These are phyloP conservation scores for Tipula vernalis DNA, from an alignment of 2,888 invertebrate genomes.

Conservation along the genomic window DNA sequence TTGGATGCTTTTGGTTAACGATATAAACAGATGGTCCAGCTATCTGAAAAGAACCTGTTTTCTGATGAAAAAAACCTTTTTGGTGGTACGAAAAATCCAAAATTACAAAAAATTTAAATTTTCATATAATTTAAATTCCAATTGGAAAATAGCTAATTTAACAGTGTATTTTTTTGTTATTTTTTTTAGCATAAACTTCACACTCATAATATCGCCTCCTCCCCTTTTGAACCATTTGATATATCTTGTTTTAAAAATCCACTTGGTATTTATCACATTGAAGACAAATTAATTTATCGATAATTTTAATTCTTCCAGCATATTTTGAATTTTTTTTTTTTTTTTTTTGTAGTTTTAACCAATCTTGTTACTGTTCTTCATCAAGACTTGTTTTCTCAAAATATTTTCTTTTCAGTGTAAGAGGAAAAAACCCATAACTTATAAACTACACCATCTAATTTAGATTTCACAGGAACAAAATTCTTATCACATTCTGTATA, in stretches of 20 bases:
- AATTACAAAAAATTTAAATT: too few relatives aligned
- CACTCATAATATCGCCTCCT: too few relatives aligned
- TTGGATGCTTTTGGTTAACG: too few relatives aligned
- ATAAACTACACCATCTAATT: neutral
- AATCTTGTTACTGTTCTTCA: neutral
- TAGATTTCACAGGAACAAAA: neutral
- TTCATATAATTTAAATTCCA: too few relatives aligned
- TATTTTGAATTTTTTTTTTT: neutral
- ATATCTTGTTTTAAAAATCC: neutral
- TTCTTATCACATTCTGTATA: neutral
- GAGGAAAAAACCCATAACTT: neutral
- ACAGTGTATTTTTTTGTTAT: too few relatives aligned
- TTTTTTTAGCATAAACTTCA: too few relatives aligned
- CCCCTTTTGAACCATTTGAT: neutral
- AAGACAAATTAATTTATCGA: neutral
- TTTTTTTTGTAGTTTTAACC: neutral
- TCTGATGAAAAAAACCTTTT: too few relatives aligned
- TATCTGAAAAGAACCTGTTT: too few relatives aligned
- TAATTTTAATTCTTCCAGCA: neutral
- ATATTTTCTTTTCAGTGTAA: neutral
- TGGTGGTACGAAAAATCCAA: too few relatives aligned
- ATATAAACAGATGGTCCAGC: too few relatives aligned
- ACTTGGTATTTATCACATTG: neutral
- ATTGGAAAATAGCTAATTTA: too few relatives aligned
- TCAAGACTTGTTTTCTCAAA: neutral